These are phyloP conservation scores for Cheilosia grossa DNA, from an alignment of 2,888 invertebrate species.

Conservation along the genomic window DNA sequence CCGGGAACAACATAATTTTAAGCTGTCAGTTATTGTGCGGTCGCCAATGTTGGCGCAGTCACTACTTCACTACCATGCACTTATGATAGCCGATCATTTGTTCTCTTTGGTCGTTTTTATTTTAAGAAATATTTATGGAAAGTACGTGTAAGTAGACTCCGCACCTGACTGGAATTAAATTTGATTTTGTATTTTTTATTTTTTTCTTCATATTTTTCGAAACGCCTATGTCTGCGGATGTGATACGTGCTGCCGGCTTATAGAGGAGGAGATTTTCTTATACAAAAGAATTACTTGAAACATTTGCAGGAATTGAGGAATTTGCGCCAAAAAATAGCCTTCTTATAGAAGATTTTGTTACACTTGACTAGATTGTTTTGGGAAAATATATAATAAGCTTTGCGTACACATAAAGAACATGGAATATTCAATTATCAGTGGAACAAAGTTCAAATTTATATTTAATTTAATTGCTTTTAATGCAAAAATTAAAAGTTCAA, in stretches of 20 bases:
- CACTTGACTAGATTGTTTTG: too few species aligned
- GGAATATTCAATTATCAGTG: too few species aligned
- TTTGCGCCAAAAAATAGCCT: constrained; percentile 4
- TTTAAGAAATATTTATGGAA: constrained; percentile 68
- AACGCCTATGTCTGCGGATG: constrained; percentile 48
- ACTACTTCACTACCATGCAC: constrained; percentile 27
- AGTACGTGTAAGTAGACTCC: constrained; percentile 70
- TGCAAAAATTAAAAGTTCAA: too few species aligned
- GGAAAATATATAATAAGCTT: too few species aligned
- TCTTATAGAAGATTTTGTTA: background rate
- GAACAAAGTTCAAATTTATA: too few species aligned
- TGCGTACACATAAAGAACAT: too few species aligned
- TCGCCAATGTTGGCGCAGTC: constrained; percentile 10
- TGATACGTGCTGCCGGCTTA: constrained; percentile 28
- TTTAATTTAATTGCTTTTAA: too few species aligned
- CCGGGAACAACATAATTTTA: constrained; percentile 44
- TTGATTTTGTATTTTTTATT: background rate
- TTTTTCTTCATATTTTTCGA: constrained; percentile 10
- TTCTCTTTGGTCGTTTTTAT: constrained; percentile 55
- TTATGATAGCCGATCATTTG: constrained; percentile 64
- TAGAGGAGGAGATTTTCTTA: background rate
- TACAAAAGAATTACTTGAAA: background rate
- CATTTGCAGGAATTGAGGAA: background rate
- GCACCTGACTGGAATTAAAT: constrained; percentile 61
- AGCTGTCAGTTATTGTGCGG: constrained; percentile 45